Evolutionary conservation across 64 coral and sea anemone species (phyloP), one percentile per base, ranked within the genome.

Genomic region (Trachythela sp.): DNA sequence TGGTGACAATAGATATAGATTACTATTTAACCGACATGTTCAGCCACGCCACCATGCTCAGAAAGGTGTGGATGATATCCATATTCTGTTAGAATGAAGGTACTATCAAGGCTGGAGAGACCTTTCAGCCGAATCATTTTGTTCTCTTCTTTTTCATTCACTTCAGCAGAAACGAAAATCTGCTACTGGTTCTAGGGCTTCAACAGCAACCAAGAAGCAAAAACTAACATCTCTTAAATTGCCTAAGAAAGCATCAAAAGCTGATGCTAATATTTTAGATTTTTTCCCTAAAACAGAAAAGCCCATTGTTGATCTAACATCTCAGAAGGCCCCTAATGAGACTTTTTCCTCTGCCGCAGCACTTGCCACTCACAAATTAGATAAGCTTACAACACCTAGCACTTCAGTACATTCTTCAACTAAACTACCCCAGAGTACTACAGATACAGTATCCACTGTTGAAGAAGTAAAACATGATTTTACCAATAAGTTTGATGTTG

Each of bases 401-500:
- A n/a, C n/a, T n/a, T n/a, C n/a, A n/a, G n/a, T n/a, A 39, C 30
- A 80, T 29, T 34, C 20, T 17, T 30, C 35, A 37, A 15, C 2
- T 37, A 22, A 34, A 9, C 75, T 38, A 30, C 26, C 14, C 31
- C 33, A 80, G n/a, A n/a, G n/a, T n/a, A n/a, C n/a, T n/a, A n/a
- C n/a, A n/a, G n/a, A n/a, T n/a, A n/a, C n/a, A n/a, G n/a, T n/a
- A n/a, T n/a, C n/a, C n/a, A n/a, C n/a, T n/a, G n/a, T n/a, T n/a
- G n/a, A n/a, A n/a, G 30, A 30, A 0, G 20, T 29, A 35, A 35
- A 9, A 80, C 27, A 9, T 29, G 20, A 35, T n/a, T n/a, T n/a
- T 80, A 80, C 30, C 13, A 6, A 80, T 80, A 80, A 39, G 9
- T 80, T 80, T 80, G 75, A 80, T 80, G 20, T 80, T 13, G 75